Base-by-base conservation (phyloP, 1,140 invertebrate species). In the Cecropterus lyciades region DNA sequence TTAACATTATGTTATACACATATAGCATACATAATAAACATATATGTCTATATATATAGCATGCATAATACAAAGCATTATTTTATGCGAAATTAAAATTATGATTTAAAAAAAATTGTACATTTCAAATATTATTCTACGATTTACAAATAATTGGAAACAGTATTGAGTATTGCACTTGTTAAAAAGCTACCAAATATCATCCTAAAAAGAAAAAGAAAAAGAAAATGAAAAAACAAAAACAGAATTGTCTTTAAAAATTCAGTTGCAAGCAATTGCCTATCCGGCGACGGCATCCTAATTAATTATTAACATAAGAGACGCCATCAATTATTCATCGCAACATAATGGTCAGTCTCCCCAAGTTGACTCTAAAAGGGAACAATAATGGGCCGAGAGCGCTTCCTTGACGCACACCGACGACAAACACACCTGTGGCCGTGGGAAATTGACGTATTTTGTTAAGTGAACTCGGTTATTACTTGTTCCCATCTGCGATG, bases 351-450 rank as follows among this genome's bases (percentile, higher is more conserved):
- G 80, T 79, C 78, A 80, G 42, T 70, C 30, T 43, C 42, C 49
- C 37, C 27, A 30, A 24, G 27, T 30, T 7, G 3, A n/a, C 24
- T 56, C 49, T 66, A 70, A 72, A 51, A 55, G 72, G 64, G 62
- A 67, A 71, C 59, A 73, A 63, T 73, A 74, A 70, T 52, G 79
- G 73, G 7, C 71, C 72, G 40, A 77, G 64, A 45, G 64, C 52
- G 66, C 68, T 79, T 82, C 84, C 84, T 75, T 78, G 79, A 71
- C 53, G 62, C 53, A 78, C 72, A 43, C 57, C 53, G 42, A 7
- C 40, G 15, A 40, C 60, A 16, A 40, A 45, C 9, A 72, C 82
- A 85, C 80, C 82, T 85, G 82, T 69, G 82, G 8, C 74, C 79
- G 82, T 85, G 82, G 70, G 82, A 85, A 85, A 30, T 66, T 56